A percentile compares a stretch with the other conserved stretches of the same genome.
phyloP scores from a whole-genome alignment of 2,888 invertebrate species.

The Dolomedes plantarius region DNA sequence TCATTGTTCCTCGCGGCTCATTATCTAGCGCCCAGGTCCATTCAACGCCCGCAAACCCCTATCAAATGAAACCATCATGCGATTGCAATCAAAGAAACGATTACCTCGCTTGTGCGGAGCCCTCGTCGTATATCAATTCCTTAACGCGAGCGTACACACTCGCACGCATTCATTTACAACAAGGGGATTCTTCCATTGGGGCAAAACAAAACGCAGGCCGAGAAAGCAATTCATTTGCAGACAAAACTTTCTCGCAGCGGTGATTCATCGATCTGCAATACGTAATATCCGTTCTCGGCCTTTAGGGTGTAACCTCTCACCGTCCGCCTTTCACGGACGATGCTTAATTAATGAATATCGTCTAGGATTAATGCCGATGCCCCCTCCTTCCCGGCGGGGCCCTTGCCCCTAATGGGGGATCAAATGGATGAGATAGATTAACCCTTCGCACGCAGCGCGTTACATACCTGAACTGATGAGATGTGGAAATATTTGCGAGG shows the following conservation, averaged over 20 bases:
- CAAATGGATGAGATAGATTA: constrained; percentile 70
- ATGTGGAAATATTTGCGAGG: too few relatives aligned
- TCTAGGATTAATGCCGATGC: constrained; percentile 63
- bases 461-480: constrained; percentile 14
- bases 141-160: not conserved
- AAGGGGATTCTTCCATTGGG: not conserved
- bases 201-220: constrained; percentile 24
- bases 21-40: not conserved
- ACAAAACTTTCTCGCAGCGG: constrained; percentile 1
- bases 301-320: constrained; percentile 71
- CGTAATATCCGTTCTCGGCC: constrained; percentile 53
- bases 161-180: not conserved
- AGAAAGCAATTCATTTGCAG: constrained; percentile 25
- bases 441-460: constrained; percentile 66
- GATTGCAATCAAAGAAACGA: constrained; percentile 3
- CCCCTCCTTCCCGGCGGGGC: constrained; percentile 22
- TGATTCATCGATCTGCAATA: constrained; percentile 43
- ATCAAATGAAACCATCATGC: not conserved
- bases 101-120: not conserved
- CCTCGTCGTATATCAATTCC: constrained; percentile 11
- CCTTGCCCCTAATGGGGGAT: constrained; percentile 60
- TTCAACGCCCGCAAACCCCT: not conserved
- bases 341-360: constrained; percentile 71
- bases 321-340: constrained; percentile 60
- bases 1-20: not conserved